Percentiles rank a stretch among this genome's conserved stretches.
Conservation (phyloP, 2,797 vertebrate species). For the Gymnoscopelus microlampas region DNA sequence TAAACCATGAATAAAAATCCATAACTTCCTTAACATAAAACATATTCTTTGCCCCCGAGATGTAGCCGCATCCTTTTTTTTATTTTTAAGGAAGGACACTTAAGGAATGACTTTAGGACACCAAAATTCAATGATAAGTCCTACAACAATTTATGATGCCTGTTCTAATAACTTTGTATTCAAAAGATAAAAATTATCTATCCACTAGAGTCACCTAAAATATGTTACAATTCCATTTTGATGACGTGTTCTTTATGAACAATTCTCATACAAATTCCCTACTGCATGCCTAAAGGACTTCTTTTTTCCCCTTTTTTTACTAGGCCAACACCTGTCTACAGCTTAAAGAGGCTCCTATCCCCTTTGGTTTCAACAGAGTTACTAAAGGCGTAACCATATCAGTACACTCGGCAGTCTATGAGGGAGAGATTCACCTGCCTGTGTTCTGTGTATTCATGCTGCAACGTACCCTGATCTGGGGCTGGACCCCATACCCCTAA, state of each 20-base stretch:
- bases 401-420: conserved; percentile 2
- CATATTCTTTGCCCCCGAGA: too few species aligned
- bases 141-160: too few species aligned
- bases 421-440: conserved; percentile 39
- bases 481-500: conserved; percentile 53
- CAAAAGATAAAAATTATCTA: background rate
- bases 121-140: too few species aligned
- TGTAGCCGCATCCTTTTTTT: too few species aligned
- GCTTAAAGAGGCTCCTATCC: background rate
- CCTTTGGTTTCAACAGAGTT: conserved; percentile 15
- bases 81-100: too few species aligned
- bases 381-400: background rate
- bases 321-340: background rate
- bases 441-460: conserved; percentile 34
- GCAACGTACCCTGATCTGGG: conserved; percentile 49
- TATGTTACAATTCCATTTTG: background rate
- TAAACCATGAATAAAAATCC: too few species aligned
- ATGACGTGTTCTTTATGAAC: background rate
- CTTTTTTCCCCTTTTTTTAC: too few species aligned
- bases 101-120: too few species aligned
- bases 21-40: too few species aligned
- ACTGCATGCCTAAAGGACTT: background rate
- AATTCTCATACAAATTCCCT: background rate
- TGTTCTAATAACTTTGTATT: too few species aligned
- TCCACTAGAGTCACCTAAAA: background rate